These are phyloP conservation scores for Ginglymostoma cirratum DNA, from an alignment of 2,113 vertebrate genomes.

Conservation along the genomic window DNA sequence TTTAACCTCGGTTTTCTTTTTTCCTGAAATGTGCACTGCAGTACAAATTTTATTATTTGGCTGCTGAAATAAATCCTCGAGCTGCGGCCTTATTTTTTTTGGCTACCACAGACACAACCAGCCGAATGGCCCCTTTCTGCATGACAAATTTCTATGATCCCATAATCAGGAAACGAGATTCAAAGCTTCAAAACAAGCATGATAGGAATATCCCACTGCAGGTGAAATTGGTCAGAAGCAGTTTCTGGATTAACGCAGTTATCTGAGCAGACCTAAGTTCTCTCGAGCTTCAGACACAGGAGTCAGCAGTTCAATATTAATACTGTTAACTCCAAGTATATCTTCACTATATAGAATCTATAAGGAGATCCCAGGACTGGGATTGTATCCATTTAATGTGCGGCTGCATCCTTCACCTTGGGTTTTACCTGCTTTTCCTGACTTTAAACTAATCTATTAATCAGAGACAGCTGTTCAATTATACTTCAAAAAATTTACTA, in stretches of 20 bases:
- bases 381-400: slow-evolving; percentile 28
- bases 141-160: not conserved
- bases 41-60: not conserved
- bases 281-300: not conserved
- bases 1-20: not conserved
- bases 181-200: not conserved
- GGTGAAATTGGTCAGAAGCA: not conserved
- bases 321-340: not conserved
- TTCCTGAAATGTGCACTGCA: not conserved
- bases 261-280: not conserved
- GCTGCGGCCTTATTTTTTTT: not conserved
- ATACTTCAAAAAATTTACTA: slow-evolving; percentile 41
- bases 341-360: not conserved
- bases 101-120: not conserved
- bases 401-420: slow-evolving; percentile 47
- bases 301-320: not conserved
- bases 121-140: not conserved
- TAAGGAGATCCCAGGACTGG: slow-evolving; percentile 9
- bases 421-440: slow-evolving; percentile 45
- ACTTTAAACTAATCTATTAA: slow-evolving; percentile 45
- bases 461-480: slow-evolving; percentile 43
- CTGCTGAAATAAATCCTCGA: not conserved
- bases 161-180: not conserved
- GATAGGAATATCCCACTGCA: not conserved
- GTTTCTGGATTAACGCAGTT: not conserved